Evolutionary conservation across 2,113 vertebrate genomes (phyloP), one percentile per base, ranked within the genome.

Genomic region (Myrmecobius fasciatus): DNA sequence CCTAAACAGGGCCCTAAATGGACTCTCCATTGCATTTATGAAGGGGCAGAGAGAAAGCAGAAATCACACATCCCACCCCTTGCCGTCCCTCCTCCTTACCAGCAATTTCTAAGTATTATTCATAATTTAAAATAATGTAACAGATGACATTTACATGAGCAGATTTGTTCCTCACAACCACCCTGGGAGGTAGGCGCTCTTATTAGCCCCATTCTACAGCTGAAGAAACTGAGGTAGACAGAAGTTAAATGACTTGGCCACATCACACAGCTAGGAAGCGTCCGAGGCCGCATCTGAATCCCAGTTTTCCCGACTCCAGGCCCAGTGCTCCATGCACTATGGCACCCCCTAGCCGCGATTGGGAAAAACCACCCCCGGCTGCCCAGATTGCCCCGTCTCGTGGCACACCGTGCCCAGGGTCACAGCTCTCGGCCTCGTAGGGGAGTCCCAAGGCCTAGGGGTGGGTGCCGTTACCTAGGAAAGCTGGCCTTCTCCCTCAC

Each of bases 41-140:
- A 95, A 52, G 17, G 20, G 94, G 60, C 26, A 95, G 93, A 56
- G 54, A 91, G 46, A 46, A 52, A 31, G 8, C 9, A 52, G 90
- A 88, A 94, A 31, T 51, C 12, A 26, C 1, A 90, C n/a, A 47
- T 7, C 89, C 26, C 28, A 90, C 51, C 7, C 90, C 26, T 25
- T 89, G 91, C 56, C 28, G 56, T 89, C 93, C 26, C 3, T 56
- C 90, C 94, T 91, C 26, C 31, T 22, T 53, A 9, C 93, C 25
- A 91, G 3, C 11, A 95, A 25, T 95, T 25, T 93, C 43, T 91
- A 95, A 94, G 25, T 60, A 28, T 31, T 60, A 60, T 31, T 60
- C 2, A 53, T 24, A 53, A 53, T 24, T 53, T 4, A 24, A 24
- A 53, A 53, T 25, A 53, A 24, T 53, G 3, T 24, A 53, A 11